Conservation (phyloP, 64 coral and sea anemone genomes). For the Montipora foliosa region DNA sequence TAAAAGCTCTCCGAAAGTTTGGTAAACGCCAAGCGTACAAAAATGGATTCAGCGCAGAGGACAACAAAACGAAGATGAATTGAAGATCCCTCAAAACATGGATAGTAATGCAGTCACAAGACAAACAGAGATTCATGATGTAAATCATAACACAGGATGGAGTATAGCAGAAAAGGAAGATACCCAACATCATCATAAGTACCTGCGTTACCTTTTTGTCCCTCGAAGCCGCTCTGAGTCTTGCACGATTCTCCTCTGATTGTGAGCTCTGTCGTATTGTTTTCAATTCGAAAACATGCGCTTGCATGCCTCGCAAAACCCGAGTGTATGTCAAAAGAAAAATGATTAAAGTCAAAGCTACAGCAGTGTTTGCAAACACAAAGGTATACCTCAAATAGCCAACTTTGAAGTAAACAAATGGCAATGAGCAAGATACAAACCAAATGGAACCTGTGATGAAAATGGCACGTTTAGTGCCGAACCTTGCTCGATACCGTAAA, state of each 20-base stretch:
- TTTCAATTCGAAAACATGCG: slow-evolving; percentile 55
- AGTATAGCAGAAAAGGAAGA: slow-evolving; percentile 65
- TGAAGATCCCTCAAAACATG: no score
- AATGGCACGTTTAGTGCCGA: neutral
- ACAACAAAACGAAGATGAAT: no score
- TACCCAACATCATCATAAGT: slow-evolving; percentile 63
- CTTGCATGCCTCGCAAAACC: slow-evolving; percentile 58
- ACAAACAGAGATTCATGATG: neutral
- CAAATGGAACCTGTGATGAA: slow-evolving; percentile 30
- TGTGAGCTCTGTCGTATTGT: slow-evolving; percentile 18
- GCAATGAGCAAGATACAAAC: slow-evolving; percentile 51
- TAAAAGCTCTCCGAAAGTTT: no score
- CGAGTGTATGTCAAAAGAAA: slow-evolving; percentile 56
- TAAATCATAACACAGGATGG: slow-evolving; percentile 77
- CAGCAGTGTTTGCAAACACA: slow-evolving; percentile 74
- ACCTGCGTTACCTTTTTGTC: slow-evolving; percentile 75
- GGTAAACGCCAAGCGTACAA: no score
- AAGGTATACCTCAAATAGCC: slow-evolving; percentile 71
- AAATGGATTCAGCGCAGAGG: no score
- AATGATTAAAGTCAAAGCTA: slow-evolving; percentile 61
- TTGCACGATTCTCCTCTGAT: slow-evolving; percentile 30
- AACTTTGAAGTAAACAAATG: slow-evolving; percentile 69
- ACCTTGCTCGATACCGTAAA: slow-evolving; percentile 8
- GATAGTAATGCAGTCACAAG: no score
- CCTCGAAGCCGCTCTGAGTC: neutral